Evolutionary conservation across 2,797 vertebrate genomes (phyloP).

Genomic region (Uromys caudimaculatus): DNA sequence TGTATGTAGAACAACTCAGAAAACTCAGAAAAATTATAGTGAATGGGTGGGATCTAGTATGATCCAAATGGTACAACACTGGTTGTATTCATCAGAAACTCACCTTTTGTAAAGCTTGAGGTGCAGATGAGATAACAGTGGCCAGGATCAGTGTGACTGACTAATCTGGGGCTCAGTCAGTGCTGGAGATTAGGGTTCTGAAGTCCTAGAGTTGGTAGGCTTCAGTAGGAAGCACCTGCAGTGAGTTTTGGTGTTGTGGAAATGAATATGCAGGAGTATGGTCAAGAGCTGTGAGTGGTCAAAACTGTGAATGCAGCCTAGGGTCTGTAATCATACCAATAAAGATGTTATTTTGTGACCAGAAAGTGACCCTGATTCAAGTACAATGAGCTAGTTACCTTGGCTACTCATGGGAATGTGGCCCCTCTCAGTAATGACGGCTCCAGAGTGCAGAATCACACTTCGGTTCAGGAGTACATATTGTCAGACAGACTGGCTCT

Average conservation of each 20-base stretch:
- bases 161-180: not conserved
- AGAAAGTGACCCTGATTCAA: conserved; percentile 46
- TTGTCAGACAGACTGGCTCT: conserved; percentile 74
- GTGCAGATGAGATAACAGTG: not conserved
- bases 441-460: conserved; percentile 56
- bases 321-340: conserved; percentile 2
- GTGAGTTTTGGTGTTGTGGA: conserved; percentile 42
- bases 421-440: conserved; percentile 53
- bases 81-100: conserved; percentile 90
- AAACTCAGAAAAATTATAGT: conserved; percentile 61
- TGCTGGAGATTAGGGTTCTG: conserved; percentile 32
- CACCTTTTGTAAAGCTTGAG: conserved; percentile 77
- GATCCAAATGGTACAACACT: conserved; percentile 90
- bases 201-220: not conserved
- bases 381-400: conserved; percentile 35
- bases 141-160: not conserved
- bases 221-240: conserved; percentile 12
- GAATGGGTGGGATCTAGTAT: conserved; percentile 62
- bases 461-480: conserved; percentile 68
- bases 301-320: conserved; percentile 18
- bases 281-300: conserved; percentile 17
- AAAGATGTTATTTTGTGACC: not conserved
- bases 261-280: not conserved
- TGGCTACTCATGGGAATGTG: conserved; percentile 37
- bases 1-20: conserved; percentile 90